Base-by-base conservation (phyloP, 2,113 vertebrate species). In the Zapus hudsonius region DNA sequence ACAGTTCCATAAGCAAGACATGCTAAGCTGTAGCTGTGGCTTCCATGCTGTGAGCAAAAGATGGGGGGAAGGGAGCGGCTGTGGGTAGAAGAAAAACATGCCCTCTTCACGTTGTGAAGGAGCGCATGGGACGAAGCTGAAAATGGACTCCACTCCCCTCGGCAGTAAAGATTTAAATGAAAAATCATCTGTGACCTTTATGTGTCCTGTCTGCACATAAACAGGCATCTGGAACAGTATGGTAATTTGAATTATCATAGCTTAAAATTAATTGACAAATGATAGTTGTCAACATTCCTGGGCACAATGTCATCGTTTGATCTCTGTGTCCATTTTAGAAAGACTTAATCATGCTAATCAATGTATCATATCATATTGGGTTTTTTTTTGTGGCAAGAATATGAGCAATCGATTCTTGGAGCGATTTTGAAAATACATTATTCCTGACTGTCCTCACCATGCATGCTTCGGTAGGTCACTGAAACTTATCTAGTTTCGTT, bases 1-100 rank as follows among this genome's bases (percentile, higher is more conserved):
- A 98, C 95, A 88, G 96, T 97, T 98, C 98, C 98, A 98, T 67
- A 93, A 95, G 96, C 97, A 98, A 98, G 98, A 98, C 97, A 97
- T 97, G 97, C 97, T 97, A 97, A 96, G 97, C 98, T 96, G 96
- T 96, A 97, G 96, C 96, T 97, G 95, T 96, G 96, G 97, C 97
- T 97, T 97, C 96, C 97, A 94, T 96, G 97, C 97, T 97, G 96
- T 19, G 84, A 94, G 97, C 88, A 96, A 94, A 96, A 95, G 79
- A 69, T 79, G 97, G 97, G 95, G 95, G 95, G 96, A 96, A 47
- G 82, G 94, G 84, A 94, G 78, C 95, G 94, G 91, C 95, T 89
- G 95, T 82, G 95, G 69, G 94, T 84, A 87, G 85, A 72, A 76
- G 59, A 29, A 86, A 97, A 83, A 95, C 94, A 79, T 47, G 84